Base-by-base conservation (phyloP, 1,140 invertebrate species). In the Homalodisca vitripennis region DNA sequence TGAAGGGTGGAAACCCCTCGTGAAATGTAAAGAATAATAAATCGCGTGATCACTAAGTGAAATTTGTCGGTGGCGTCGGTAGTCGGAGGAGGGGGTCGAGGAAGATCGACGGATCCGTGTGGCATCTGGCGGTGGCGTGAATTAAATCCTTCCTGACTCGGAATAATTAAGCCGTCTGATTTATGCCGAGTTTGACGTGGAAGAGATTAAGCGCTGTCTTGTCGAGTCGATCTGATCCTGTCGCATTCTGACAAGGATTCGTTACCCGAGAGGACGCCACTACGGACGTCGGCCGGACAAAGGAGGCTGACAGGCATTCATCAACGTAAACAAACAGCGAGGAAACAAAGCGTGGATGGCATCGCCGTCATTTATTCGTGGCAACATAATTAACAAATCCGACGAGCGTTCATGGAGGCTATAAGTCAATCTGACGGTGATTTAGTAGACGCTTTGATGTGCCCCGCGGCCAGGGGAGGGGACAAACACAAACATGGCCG, bases 351-450 rank as follows among this genome's bases (percentile, higher is more conserved):
- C 67, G 26, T 31, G 20, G 32, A 46, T 55, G 34, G 67, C 34
- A 62, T 55, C 26, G 30, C 55, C 22, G 29, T 48, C 67, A 62
- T 34, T 62, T 68, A 68, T 68, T 60, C 65, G 55, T 68, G 67
- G 55, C 41, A 55, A 68, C 48, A 66, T 68, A 68, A 68, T 68
- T 68, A 68, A 68, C 53, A 62, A 68, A 68, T 68, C 55, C 55
- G 51, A 68, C 67, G 51, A 62, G 55, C 67, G 48, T 62, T 62
- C 48, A n/a, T 31, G 48, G 48, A 53, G 51, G 48, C 66, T 31
- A 68, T 68, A 68, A 68, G 29, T 68, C 41, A 68, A 22, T 29
- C n/a, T 20, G 32, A 55, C 67, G 53, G 48, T 27, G 17, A 1
- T n/a, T n/a, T n/a, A n/a, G n/a, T n/a, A n/a, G n/a, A n/a, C 29